phyloP scores from a whole-genome alignment of 1,140 invertebrate genomes.

The Drosophila mayri region DNA sequence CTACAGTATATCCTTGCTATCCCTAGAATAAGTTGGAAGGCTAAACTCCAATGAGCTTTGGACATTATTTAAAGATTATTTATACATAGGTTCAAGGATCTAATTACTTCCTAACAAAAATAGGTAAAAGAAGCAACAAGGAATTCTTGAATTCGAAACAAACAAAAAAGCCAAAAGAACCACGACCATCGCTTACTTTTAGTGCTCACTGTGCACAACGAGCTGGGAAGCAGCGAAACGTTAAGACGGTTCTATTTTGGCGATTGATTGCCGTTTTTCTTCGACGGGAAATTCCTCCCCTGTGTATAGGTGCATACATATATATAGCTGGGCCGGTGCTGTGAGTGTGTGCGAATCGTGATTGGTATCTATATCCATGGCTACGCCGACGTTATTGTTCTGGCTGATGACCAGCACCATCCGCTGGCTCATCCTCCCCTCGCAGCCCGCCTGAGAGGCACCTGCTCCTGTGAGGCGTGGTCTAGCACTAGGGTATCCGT shows the following conservation, averaged over 20 bases:
- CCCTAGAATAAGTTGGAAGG: neutral
- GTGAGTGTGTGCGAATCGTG: constrained; percentile 44
- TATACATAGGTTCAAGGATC: neutral
- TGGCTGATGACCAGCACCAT: constrained; percentile 53
- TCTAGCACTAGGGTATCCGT: constrained; percentile 50
- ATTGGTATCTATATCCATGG: constrained; percentile 59
- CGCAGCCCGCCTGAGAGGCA: constrained; percentile 27
- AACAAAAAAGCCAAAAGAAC: neutral
- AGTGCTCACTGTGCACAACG: constrained; percentile 23
- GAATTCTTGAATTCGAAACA: neutral
- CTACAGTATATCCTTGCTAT: constrained; percentile 7
- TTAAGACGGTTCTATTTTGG: constrained; percentile 78
- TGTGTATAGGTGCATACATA: constrained; percentile 9
- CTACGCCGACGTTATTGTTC: constrained; percentile 50
- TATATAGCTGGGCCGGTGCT: constrained; percentile 5
- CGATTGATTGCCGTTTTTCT: constrained; percentile 81
- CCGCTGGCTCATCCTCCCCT: neutral
- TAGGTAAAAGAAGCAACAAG: neutral
- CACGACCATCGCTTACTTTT: neutral
- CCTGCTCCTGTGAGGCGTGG: constrained; percentile 63
- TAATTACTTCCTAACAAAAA: neutral
- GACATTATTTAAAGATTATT: neutral
- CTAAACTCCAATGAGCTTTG: neutral
- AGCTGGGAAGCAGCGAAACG: constrained; percentile 52
- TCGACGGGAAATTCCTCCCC: constrained; percentile 51